Evolutionary conservation across 1,140 invertebrate species (phyloP), one percentile per base, ranked within the genome.

Genomic region (Calycopis cecrops): DNA sequence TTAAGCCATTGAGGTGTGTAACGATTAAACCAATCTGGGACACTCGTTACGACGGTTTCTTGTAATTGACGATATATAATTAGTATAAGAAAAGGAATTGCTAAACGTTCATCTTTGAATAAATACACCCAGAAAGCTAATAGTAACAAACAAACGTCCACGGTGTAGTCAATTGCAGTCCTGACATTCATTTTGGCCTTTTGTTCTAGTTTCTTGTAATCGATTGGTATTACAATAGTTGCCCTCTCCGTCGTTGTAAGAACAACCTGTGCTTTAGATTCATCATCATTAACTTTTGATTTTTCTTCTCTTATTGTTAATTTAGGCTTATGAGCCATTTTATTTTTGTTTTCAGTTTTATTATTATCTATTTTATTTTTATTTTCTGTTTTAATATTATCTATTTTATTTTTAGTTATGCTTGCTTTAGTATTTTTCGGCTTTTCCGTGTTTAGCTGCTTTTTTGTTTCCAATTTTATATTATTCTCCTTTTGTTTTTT

Each of bases 41-140:
- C 70, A 69, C 80, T 73, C 44, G 65, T 52, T 16, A 79, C 55
- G 35, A 86, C 59, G 3, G 91, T 91, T 63, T 93, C 90, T 65
- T 93, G 90, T 34, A 95, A 67, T 71, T 94, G 92, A 53, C 94
- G 89, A 71, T 94, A 95, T 48, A 95, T 91, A 67, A 95, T 91
- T 0, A 96, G 83, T 7, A 91, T 88, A 52, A 96, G 89, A 60
- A 95, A 91, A 16, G 94, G 94, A 57, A 96, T 89, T 1, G 93
- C 93, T 14, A 95, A 82, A 51, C 91, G 86, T 73, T 94, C 93
- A 65, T 93, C 93, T 67, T 93, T 93, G 67, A 94, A 95, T 9
- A 94, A 75, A 75, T 95, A 95, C 35, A 95, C 87, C 91, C 92
- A 94, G 75, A 91, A 92, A 4, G 94, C 94, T 1, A 94, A 90